Evolutionary conservation across 2,113 vertebrate species (phyloP).

Genomic region (Leiothrix lutea): DNA sequence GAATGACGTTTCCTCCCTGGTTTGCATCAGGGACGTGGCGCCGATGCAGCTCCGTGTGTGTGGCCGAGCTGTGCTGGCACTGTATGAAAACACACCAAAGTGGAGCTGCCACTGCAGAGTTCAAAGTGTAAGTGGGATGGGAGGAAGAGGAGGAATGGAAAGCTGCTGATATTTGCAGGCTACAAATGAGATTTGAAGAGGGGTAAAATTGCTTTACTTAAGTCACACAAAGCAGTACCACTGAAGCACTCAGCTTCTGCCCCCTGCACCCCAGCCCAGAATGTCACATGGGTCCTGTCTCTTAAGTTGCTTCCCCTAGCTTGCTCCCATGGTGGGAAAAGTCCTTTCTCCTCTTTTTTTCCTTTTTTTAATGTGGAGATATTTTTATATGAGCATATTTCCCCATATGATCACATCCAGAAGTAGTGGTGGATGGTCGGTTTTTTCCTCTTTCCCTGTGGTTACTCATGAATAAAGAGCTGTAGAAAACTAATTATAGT

Average conservation of each 20-base stretch:
- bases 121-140: background rate
- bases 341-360: background rate
- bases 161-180: background rate
- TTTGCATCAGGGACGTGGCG: background rate
- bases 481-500: background rate
- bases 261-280: background rate
- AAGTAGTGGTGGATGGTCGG: background rate
- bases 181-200: background rate
- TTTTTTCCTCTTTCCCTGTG: background rate
- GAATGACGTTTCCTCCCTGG: accelerated
- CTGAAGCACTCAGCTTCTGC: background rate
- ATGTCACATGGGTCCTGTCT: background rate
- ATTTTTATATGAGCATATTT: background rate
- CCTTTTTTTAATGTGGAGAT: background rate
- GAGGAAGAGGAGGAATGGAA: background rate
- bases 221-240: background rate
- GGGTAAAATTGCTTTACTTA: background rate
- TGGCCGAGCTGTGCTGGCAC: accelerated
- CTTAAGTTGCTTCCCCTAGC: background rate
- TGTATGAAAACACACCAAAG: background rate
- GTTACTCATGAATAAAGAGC: background rate
- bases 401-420: accelerated
- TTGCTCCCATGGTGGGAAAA: accelerated
- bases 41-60: accelerated
- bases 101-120: background rate